Percentiles rank a stretch among this genome's conserved stretches.
Evolutionary conservation across 1,140 invertebrate species (phyloP).

Genomic region (Zaprionus tsacasi): DNA sequence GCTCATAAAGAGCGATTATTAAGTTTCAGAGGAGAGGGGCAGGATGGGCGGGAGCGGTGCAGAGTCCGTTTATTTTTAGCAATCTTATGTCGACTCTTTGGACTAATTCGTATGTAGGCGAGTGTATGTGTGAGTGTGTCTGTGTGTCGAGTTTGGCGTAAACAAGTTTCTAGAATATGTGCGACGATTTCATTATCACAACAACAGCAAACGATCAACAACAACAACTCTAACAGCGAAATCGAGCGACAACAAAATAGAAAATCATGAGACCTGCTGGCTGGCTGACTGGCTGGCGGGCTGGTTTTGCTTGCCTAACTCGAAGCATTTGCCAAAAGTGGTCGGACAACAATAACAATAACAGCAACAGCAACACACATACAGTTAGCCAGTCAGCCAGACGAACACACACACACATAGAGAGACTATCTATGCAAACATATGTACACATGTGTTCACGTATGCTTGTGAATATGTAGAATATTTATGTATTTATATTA

Average conservation of each 20-base stretch:
- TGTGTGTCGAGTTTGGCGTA: slow-evolving; percentile 68
- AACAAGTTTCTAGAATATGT: slow-evolving; percentile 82
- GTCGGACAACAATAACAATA: slow-evolving; percentile 37
- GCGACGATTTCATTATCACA: slow-evolving; percentile 75
- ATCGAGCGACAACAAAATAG: slow-evolving; percentile 36
- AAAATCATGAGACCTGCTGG: slow-evolving; percentile 48
- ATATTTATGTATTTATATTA: slow-evolving; percentile 42
- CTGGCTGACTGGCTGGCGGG: slow-evolving; percentile 14
- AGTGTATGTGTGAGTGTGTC: slow-evolving; percentile 35
- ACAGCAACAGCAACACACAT: slow-evolving; percentile 36
- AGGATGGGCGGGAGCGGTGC: background rate
- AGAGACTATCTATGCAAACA: slow-evolving; percentile 5
- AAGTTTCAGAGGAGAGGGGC: background rate
- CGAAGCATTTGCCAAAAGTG: slow-evolving; percentile 52
- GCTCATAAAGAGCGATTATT: background rate
- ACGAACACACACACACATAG: background rate
- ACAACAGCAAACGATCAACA: slow-evolving; percentile 31
- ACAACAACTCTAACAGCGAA: slow-evolving; percentile 19
- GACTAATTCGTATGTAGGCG: slow-evolving; percentile 55
- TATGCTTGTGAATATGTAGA: background rate
- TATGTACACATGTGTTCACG: slow-evolving; percentile 1
- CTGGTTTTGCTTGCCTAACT: slow-evolving; percentile 29
- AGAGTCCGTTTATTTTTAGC: slow-evolving; percentile 56
- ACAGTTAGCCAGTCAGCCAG: slow-evolving; percentile 47
- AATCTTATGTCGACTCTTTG: slow-evolving; percentile 45